Evolutionary conservation across 2,888 invertebrate species (phyloP), one percentile per base, ranked within the genome.

Genomic region (Eugnorisma glareosa): DNA sequence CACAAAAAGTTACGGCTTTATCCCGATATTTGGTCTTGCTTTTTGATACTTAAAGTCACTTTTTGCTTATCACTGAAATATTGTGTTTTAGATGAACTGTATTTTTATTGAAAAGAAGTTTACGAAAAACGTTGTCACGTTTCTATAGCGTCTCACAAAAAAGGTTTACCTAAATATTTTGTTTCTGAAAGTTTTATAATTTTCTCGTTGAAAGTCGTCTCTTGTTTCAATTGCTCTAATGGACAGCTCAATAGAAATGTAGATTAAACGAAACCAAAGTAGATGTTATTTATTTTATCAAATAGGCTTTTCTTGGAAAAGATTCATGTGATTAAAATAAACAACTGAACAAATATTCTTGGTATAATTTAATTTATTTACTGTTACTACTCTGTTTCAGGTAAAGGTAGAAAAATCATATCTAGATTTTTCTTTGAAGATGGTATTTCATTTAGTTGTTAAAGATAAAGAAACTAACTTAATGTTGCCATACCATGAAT

Each of bases 1-100:
- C 91, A 86, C 90, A 93, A 94, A 94, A 94, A 93, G 92, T 90
- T 90, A 90, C 90, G 91, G 87, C 90, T 93, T 93, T 94, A 93
- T 94, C 92, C 91, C 83, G 89, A 90, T 92, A 92, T 92, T 92
- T 85, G 83, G 84, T 81, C 86, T 85, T 89, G 88, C 86, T 87
- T 88, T 90, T 88, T 89, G 73, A 76, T 63, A 81, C 15, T 45
- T 43, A 82, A 72, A 76, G 10, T 66, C 28, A 43, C 11, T 54
- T 61, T 40, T 74, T n/a, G 64, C 40, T 64, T 64, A 40, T 18
- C 64, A 64, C 40, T 64, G 40, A 40, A 64, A 10, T 54, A 54
- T 13, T 40, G 40, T 28, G 48, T 40, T 48, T 81, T 10, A 64
- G 40, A 75, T 75, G 40, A 28, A 40, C 24, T 48, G 35, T 64